These are phyloP conservation scores for Clunio marinus DNA, from an alignment of 2,888 invertebrate species.

Conservation along the genomic window DNA sequence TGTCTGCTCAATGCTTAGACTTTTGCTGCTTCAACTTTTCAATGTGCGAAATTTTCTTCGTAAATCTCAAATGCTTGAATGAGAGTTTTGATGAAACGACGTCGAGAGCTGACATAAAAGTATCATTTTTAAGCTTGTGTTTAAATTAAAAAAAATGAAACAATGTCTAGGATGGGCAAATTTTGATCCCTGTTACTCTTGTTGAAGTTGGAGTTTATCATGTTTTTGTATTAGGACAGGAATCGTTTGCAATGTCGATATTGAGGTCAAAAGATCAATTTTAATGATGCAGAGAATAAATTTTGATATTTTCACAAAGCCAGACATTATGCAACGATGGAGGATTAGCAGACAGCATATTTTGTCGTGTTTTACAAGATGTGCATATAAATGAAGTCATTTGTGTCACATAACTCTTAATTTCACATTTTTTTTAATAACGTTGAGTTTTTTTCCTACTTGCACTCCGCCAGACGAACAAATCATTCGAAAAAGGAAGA, in stretches of 20 bases:
- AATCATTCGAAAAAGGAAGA: constrained; percentile 16
- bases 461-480: constrained; percentile 25
- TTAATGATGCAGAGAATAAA: neutral
- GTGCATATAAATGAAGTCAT: constrained; percentile 39
- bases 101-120: too few species aligned
- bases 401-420: constrained; percentile 22
- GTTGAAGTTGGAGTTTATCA: too few species aligned
- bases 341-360: constrained; percentile 37
- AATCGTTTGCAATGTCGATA: neutral
- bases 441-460: neutral
- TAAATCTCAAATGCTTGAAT: too few species aligned
- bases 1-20: too few species aligned
- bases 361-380: constrained; percentile 38
- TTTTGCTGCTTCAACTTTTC: too few species aligned
- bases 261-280: neutral
- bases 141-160: too few species aligned
- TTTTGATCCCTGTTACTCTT: too few species aligned
- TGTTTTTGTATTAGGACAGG: too few species aligned
- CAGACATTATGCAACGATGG: neutral
- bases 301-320: neutral
- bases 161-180: too few species aligned
- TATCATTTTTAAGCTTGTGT: too few species aligned
- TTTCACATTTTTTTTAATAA: neutral
- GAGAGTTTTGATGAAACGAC: too few species aligned
- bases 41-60: too few species aligned